Evolutionary conservation across 92 coral and sea anemone species (phyloP).

Genomic region (Muricea muricata): DNA sequence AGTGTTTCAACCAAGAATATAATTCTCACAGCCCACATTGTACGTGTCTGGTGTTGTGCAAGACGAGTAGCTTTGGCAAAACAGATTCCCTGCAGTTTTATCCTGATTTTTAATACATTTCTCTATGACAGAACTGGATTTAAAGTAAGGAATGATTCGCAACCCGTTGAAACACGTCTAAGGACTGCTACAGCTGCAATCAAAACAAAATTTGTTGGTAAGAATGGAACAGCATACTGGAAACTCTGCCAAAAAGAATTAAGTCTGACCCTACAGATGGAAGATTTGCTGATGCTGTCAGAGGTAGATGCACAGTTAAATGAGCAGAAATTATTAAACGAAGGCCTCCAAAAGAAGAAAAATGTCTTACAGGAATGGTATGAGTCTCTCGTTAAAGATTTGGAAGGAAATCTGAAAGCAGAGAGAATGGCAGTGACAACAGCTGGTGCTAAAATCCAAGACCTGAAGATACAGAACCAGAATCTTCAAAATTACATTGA

Average conservation of each 20-base stretch:
- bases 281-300: neutral
- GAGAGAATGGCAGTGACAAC: neutral
- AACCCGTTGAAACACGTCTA: constrained; percentile 3
- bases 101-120: constrained; percentile 4
- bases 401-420: neutral
- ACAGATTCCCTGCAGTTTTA: constrained; percentile 19
- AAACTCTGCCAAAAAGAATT: neutral
- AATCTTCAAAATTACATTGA: constrained; percentile 9
- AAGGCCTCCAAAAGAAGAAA: constrained; percentile 4
- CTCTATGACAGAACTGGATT: constrained; percentile 28
- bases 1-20: constrained; percentile 13
- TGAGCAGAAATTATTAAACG: neutral
- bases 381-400: neutral
- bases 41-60: constrained; percentile 19
- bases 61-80: neutral
- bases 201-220: constrained; percentile 15
- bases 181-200: neutral
- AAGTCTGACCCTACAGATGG: neutral
- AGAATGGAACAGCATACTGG: constrained; percentile 13
- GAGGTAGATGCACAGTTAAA: constrained; percentile 2
- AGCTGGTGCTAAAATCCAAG: neutral
- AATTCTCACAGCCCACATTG: constrained; percentile 33
- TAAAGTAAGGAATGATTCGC: constrained; percentile 1
- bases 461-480: neutral
- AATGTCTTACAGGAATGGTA: neutral